These are phyloP conservation scores for Polydrusus cervinus DNA, from an alignment of 2,888 invertebrate species.

Conservation along the genomic window DNA sequence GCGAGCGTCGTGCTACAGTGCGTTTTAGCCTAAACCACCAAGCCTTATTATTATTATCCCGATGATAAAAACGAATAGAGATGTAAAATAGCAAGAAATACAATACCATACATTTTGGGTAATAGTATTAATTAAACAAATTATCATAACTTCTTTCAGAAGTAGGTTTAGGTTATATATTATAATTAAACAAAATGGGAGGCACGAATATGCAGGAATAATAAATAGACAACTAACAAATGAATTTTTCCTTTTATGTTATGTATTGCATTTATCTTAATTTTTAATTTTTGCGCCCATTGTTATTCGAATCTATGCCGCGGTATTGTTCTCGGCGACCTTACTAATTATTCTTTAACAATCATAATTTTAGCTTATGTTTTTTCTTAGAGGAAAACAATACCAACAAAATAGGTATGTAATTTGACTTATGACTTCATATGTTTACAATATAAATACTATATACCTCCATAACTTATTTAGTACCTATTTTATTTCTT, in stretches of 20 bases:
- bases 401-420: constrained; percentile 8
- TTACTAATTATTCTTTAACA: constrained; percentile 23
- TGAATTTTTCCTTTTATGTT: constrained; percentile 10
- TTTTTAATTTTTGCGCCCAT: constrained; percentile 15
- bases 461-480: no score
- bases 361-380: constrained; percentile 18
- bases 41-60: no score
- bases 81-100: no score
- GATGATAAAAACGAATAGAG: no score
- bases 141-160: neutral
- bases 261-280: constrained; percentile 18
- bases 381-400: constrained; percentile 19
- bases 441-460: no score
- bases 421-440: neutral
- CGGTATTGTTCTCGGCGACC: constrained; percentile 17
- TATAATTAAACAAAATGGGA: constrained; percentile 22
- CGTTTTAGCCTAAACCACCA: no score
- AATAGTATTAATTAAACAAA: constrained; percentile 8
- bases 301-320: constrained; percentile 18
- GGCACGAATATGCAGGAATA: constrained; percentile 2
- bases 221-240: constrained; percentile 9
- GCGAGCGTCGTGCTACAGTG: no score
- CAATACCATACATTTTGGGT: neutral
- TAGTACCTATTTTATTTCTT: no score
- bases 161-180: constrained; percentile 23